Base-by-base conservation (phyloP, 2,888 invertebrate species). In the Agrenia bidenticulata region DNA sequence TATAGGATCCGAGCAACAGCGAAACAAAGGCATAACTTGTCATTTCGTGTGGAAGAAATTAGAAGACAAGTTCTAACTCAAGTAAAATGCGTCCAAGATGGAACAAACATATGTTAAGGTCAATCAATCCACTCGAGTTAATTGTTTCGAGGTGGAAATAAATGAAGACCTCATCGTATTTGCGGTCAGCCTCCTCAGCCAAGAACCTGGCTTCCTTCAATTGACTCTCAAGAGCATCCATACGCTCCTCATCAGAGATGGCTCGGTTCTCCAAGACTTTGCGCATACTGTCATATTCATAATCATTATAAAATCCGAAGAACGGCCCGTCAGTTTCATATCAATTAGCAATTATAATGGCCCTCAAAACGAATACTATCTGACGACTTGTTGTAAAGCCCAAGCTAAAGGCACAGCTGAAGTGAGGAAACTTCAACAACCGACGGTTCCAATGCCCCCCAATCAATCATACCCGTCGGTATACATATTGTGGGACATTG, bases 241-340 rank as follows among this genome's bases (percentile, higher is more conserved):
- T 83, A 73, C 84, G 81, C 78, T 85, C 86, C 76, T 87, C 86
- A 79, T 87, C 87, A 72, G 83, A 81, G 75, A 84, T 81, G 68
- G 84, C 83, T 73, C 86, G 82, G 80, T 85, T 86, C 79, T 87
- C 86, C 79, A 87, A 81, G 70, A 86, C 86, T 79, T 87, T 87
- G 78, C 86, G 85, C 77, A 84, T 86, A 79, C 87, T 86, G 76
- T 64, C 45, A 45, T 45, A 45, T 45, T 45, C 45, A 45, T 45
- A 45, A 45, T 45, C 19, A 45, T 45, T 45, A 45, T 45, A 17
- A n/a, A 45, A 5, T 19, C 45, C 4, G 5, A 32, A 32, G 11
- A 4, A 32, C 32, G 5, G 32, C 11, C 32, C 11, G 32, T 32
- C 32, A 32, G 32, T 32, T 32, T 32, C 11, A 32, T 32, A 32